These are phyloP conservation scores for Clupea harengus DNA, from an alignment of 2,113 vertebrate genomes.

Conservation along the genomic window DNA sequence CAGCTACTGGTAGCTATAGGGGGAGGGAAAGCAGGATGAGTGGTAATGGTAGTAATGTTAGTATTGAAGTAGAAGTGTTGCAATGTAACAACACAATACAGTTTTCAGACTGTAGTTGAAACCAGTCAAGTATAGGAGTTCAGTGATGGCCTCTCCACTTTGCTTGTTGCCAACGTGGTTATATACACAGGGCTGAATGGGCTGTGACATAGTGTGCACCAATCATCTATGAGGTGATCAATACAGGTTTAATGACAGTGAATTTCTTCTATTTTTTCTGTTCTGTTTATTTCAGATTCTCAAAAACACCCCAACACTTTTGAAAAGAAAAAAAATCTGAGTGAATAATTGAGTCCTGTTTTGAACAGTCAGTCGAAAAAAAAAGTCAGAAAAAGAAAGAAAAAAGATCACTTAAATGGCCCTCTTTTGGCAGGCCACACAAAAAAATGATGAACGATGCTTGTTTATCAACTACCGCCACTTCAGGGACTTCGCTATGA, in stretches of 20 bases:
- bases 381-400: background rate
- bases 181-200: background rate
- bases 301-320: background rate
- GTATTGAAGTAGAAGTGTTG: background rate
- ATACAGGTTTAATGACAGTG: constrained; percentile 11
- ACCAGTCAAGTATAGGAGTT: background rate
- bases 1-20: background rate
- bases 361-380: background rate
- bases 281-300: background rate
- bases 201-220: background rate
- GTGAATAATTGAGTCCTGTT: background rate
- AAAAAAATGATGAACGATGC: background rate
- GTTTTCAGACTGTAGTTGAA: background rate
- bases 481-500: background rate
- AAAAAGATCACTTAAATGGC: background rate
- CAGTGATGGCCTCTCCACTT: background rate
- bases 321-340: background rate
- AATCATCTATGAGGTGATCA: background rate
- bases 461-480: background rate
- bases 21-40: background rate
- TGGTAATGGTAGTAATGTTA: background rate
- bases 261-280: background rate
- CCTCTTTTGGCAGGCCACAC: background rate
- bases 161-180: background rate
- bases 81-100: background rate